Evolutionary conservation across 2,888 invertebrate species (phyloP).

Genomic region (Julus scandinavius): DNA sequence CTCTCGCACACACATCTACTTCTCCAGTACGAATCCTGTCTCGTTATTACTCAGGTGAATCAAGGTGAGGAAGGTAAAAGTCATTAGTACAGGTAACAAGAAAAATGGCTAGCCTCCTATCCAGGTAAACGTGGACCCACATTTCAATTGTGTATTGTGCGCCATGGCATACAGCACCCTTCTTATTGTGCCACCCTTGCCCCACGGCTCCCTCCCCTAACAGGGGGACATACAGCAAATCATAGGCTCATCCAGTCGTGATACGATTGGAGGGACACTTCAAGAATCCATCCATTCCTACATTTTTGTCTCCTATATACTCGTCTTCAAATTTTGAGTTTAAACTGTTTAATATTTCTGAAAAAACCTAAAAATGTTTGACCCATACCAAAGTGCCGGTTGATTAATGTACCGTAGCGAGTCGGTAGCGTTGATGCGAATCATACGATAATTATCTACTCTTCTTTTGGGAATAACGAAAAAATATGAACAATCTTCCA

Average conservation of each 20-base stretch:
- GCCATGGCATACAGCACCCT: conserved; percentile 18
- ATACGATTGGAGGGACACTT: not conserved
- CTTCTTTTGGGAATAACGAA: too few relatives aligned
- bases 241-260: not conserved
- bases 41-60: conserved; percentile 47
- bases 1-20: not conserved
- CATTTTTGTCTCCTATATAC: not conserved
- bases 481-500: too few relatives aligned
- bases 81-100: conserved; percentile 30
- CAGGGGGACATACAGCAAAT: not conserved
- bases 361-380: not conserved
- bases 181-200: conserved; percentile 31
- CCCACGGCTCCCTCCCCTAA: conserved; percentile 8
- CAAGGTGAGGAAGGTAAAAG: conserved; percentile 53
- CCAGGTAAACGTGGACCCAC: conserved; percentile 20
- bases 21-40: not conserved
- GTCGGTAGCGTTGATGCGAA: not conserved
- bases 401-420: not conserved
- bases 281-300: not conserved
- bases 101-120: conserved; percentile 36
- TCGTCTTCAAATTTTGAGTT: not conserved
- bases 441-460: not conserved
- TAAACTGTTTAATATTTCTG: not conserved
- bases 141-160: conserved; percentile 14
- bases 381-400: not conserved